Conservation (phyloP, 2,797 vertebrate species). For the Typhlichthys eigenmanni region DNA sequence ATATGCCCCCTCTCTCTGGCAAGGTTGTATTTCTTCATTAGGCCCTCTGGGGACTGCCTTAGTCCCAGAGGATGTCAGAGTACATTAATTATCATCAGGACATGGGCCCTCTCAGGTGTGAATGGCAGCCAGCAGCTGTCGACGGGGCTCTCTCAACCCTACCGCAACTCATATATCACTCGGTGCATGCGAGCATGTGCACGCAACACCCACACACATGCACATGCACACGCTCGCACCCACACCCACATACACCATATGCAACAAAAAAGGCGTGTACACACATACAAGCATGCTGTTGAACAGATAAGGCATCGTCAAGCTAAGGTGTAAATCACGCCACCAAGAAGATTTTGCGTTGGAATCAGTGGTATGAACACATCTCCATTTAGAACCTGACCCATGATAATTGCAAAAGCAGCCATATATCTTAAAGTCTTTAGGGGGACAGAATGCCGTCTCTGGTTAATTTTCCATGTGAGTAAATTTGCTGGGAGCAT, state of each 20-base stretch:
- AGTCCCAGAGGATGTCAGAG: constrained; percentile 89
- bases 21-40: constrained; percentile 88
- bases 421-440: constrained; percentile 77
- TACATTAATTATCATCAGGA: constrained; percentile 93
- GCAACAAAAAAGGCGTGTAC: not conserved
- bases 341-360: constrained; percentile 61
- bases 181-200: constrained; percentile 70
- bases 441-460: constrained; percentile 68
- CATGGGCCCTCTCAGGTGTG: constrained; percentile 88
- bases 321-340: constrained; percentile 22
- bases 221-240: constrained; percentile 11
- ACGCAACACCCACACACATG: constrained; percentile 38
- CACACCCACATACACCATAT: constrained; percentile 8
- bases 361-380: constrained; percentile 67
- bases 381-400: constrained; percentile 74
- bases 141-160: constrained; percentile 83
- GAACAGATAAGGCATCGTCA: constrained; percentile 20
- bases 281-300: not conserved
- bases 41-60: constrained; percentile 78
- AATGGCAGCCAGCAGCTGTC: constrained; percentile 91
- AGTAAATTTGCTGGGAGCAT: constrained; percentile 71
- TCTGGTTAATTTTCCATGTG: constrained; percentile 75
- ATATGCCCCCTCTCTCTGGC: constrained; percentile 66
- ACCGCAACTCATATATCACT: constrained; percentile 85
- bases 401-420: constrained; percentile 77